A percentile compares a stretch with the other conserved stretches of the same genome.
These are phyloP conservation scores for Ceuthmochares aereus DNA, from an alignment of 2,113 vertebrate genomes.

Conservation along the genomic window DNA sequence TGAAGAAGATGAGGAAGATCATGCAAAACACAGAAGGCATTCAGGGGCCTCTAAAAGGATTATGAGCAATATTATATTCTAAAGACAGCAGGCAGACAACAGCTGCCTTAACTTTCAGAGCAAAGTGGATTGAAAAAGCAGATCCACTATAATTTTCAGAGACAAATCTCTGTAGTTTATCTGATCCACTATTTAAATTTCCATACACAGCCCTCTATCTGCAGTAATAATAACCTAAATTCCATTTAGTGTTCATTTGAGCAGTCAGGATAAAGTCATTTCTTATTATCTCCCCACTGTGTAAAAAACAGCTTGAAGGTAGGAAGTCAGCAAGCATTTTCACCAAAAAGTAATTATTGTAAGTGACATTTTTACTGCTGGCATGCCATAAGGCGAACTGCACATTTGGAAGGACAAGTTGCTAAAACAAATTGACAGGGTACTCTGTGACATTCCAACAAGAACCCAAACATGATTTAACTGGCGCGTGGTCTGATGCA, in stretches of 20 bases:
- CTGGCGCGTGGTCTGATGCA: slow-evolving; percentile 69
- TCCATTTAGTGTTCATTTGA: slow-evolving; percentile 95
- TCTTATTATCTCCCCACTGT: slow-evolving; percentile 97
- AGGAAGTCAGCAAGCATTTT: slow-evolving; percentile 90
- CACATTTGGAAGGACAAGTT: slow-evolving; percentile 82
- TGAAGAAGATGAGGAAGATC: neutral
- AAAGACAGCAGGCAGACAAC: slow-evolving; percentile 73
- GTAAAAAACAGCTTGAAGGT: slow-evolving; percentile 91
- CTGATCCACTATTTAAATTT: slow-evolving; percentile 76
- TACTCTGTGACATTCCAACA: slow-evolving; percentile 83
- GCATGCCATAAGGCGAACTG: slow-evolving; percentile 84
- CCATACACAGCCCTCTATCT: slow-evolving; percentile 69
- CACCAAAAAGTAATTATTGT: slow-evolving; percentile 88
- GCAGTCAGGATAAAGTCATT: slow-evolving; percentile 98
- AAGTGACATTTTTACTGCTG: slow-evolving; percentile 93
- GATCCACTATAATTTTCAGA: slow-evolving; percentile 68
- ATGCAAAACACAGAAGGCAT: slow-evolving; percentile 32
- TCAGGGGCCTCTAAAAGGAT: slow-evolving; percentile 70
- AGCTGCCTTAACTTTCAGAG: slow-evolving; percentile 68
- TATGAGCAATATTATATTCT: slow-evolving; percentile 70
- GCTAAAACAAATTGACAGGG: slow-evolving; percentile 88
- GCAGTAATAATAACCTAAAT: slow-evolving; percentile 84
- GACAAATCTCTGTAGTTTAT: slow-evolving; percentile 72
- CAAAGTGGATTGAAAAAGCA: slow-evolving; percentile 56
- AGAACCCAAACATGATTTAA: slow-evolving; percentile 82